Evolutionary conservation across 2,888 invertebrate genomes (phyloP).

Genomic region (Drosophila lutescens): DNA sequence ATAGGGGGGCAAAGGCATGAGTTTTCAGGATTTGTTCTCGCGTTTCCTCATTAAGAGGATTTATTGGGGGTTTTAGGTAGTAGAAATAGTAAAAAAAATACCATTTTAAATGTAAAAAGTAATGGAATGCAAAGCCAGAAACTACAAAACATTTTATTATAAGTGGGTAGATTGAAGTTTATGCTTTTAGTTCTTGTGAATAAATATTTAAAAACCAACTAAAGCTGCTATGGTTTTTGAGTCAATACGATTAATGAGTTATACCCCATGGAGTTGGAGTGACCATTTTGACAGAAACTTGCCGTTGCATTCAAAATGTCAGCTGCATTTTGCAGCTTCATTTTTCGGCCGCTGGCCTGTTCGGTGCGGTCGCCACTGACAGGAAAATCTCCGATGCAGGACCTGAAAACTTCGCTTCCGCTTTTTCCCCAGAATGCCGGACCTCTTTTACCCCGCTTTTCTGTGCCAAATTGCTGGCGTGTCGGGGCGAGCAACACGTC

Average conservation of each 20-base stretch:
- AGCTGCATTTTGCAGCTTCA: slow-evolving; percentile 18
- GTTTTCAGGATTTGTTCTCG: not conserved
- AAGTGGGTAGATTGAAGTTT: too few species aligned
- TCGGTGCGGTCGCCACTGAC: slow-evolving; percentile 30
- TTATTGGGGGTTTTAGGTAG: not conserved
- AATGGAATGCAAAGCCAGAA: not conserved
- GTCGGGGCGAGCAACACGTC: slow-evolving; percentile 63
- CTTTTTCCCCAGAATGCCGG: not conserved
- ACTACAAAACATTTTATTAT: too few species aligned
- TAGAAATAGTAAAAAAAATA: too few species aligned
- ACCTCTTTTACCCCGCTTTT: not conserved
- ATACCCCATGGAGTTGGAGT: not conserved
- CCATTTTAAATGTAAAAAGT: not conserved
- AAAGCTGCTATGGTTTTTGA: not conserved
- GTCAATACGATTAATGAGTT: slow-evolving; percentile 5
- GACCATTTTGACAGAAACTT: slow-evolving; percentile 19
- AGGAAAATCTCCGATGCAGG: slow-evolving; percentile 32
- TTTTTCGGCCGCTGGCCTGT: slow-evolving; percentile 11
- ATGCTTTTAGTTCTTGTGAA: too few species aligned
- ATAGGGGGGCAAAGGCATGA: too few species aligned
- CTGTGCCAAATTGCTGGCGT: slow-evolving; percentile 48
- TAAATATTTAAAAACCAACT: too few species aligned
- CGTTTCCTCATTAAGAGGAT: not conserved
- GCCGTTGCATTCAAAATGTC: slow-evolving; percentile 17
- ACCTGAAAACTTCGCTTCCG: slow-evolving; percentile 25